Conservation (phyloP, 2,113 vertebrate species). For the Pachycephala philippinensis region DNA sequence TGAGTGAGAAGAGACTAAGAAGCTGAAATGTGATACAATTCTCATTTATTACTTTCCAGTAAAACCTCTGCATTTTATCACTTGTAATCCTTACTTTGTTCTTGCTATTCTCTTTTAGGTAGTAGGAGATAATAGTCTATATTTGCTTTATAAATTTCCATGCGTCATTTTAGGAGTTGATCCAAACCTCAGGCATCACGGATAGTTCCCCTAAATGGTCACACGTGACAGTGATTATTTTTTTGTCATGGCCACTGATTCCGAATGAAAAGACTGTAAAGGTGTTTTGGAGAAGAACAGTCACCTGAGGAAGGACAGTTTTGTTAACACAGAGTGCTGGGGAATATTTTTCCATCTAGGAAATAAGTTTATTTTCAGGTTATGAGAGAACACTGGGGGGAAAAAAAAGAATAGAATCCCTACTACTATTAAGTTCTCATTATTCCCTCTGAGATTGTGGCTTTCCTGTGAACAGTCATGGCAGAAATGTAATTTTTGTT, state of each 20-base stretch:
- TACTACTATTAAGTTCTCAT: not conserved
- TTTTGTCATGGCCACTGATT: not conserved
- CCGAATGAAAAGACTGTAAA: not conserved
- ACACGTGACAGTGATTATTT: not conserved
- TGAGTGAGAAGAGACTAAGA: not conserved
- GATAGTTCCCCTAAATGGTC: not conserved
- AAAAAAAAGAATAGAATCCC: not conserved
- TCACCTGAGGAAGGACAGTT: not conserved
- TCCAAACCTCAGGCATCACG: not conserved
- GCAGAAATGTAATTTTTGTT: not conserved
- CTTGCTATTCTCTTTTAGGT: not conserved
- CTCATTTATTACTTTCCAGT: not conserved
- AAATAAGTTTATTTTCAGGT: constrained; percentile 7
- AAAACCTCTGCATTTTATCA: not conserved
- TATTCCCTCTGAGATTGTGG: not conserved
- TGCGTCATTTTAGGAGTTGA: not conserved
- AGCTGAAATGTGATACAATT: not conserved
- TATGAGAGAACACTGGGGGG: not conserved
- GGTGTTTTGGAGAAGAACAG: not conserved
- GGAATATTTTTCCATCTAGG: not conserved
- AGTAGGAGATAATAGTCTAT: not conserved
- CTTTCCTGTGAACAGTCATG: not conserved
- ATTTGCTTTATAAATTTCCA: not conserved
- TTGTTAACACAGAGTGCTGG: not conserved
- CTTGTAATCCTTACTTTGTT: not conserved